These are phyloP conservation scores for Actenoides hombroni DNA, from an alignment of 2,113 vertebrate genomes.

Conservation along the genomic window DNA sequence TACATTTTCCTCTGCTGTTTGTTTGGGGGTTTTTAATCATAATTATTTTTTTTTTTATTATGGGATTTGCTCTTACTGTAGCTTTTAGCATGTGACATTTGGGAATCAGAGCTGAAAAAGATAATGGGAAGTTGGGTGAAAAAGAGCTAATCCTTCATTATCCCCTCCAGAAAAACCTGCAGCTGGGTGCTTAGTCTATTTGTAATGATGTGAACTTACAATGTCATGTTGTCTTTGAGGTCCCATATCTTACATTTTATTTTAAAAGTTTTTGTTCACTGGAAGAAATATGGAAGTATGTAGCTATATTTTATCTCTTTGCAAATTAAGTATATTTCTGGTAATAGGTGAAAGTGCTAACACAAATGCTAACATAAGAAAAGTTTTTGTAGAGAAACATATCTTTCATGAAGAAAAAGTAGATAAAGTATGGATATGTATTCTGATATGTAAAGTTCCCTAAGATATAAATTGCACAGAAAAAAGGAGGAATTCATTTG, in stretches of 20 bases:
- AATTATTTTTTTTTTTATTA: not conserved
- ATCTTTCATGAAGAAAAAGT: not conserved
- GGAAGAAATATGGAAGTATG: not conserved
- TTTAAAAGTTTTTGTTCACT: not conserved
- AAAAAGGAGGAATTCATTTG: constrained; percentile 10
- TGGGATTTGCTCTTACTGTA: not conserved
- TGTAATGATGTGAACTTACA: not conserved
- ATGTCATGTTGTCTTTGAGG: not conserved
- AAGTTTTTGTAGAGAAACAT: not conserved
- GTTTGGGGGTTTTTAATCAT: not conserved
- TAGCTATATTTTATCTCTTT: not conserved
- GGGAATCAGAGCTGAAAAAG: not conserved
- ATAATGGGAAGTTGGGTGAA: not conserved
- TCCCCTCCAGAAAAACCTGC: not conserved
- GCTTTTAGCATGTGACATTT: not conserved
- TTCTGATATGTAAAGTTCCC: not conserved
- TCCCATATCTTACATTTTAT: not conserved
- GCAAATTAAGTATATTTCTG: not conserved
- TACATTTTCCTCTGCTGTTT: not conserved
- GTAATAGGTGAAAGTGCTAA: not conserved
- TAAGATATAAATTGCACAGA: not conserved
- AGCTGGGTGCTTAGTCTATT: not conserved
- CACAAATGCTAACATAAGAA: not conserved
- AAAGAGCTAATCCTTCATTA: not conserved
- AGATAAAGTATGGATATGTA: not conserved